Conservation (phyloP, 2,888 invertebrate genomes). For the Amiota communis region DNA sequence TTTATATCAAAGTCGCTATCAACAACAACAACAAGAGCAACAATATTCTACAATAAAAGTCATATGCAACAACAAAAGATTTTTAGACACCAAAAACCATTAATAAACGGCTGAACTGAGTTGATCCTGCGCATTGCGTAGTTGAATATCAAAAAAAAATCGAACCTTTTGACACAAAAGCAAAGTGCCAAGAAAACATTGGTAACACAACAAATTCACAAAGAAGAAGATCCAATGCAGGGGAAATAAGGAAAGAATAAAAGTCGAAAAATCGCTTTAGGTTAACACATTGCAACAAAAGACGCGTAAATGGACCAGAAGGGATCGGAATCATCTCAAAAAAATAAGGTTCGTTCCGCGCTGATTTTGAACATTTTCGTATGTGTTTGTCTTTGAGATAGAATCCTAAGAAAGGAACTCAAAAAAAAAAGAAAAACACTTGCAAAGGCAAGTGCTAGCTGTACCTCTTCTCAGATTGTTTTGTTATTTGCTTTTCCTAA, state of each 20-base stretch:
- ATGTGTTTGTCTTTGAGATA: neutral
- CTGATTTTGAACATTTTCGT: slow-evolving; percentile 26
- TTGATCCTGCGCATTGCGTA: no score
- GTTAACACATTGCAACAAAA: slow-evolving; percentile 28
- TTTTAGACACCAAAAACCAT: no score
- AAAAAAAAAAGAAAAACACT: no score
- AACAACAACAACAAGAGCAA: slow-evolving; percentile 2
- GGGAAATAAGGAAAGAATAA: neutral
- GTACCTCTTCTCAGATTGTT: neutral
- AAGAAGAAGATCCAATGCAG: neutral
- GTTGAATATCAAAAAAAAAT: neutral
- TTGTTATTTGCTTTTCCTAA: neutral
- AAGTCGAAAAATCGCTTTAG: slow-evolving; percentile 24
- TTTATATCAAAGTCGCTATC: slow-evolving; percentile 26
- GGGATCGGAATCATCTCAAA: neutral
- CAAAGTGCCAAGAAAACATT: neutral
- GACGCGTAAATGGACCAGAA: slow-evolving; percentile 16
- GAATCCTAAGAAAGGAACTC: neutral
- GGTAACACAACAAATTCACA: slow-evolving; percentile 5
- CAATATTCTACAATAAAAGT: no score
- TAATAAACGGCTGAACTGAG: no score
- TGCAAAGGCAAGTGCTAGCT: slow-evolving; percentile 11
- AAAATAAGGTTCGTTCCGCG: neutral
- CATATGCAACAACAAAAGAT: no score
- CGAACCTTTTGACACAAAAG: neutral